Base-by-base conservation (phyloP, 2,797 vertebrate species). In the Hydrocynus forskahlii region DNA sequence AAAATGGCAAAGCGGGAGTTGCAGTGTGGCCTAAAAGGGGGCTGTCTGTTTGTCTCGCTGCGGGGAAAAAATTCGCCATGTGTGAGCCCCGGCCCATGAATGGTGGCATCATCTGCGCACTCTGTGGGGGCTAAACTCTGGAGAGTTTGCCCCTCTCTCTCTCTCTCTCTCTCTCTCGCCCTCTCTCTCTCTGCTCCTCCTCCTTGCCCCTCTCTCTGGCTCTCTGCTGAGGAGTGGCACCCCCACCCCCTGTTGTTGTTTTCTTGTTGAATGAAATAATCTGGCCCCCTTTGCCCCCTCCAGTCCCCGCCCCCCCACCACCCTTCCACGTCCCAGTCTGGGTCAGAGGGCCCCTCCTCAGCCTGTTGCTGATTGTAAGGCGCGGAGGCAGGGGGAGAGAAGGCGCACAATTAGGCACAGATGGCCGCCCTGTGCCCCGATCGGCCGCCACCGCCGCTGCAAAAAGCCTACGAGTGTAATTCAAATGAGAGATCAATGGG, bases 221-320 rank as follows among this genome's bases (percentile, higher is more conserved):
- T 57, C 75, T 84, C 59, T 50, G 67, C 67, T 77, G 71, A 86
- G 69, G 84, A 86, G 86, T 78, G 78, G 70, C 80, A 82, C 71
- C 48, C 78, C 86, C 88, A 91, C 89, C 88, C 92, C 91, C 90
- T 88, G 91, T 92, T 93, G 92, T 94, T 95, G 94, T 94, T 94
- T 94, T 94, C 93, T 93, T 94, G 92, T 92, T 94, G 92, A 95
- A 95, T 94, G 92, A 94, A 94, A 94, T 95, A 94, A 94, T 93
- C 93, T 93, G 89, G 90, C 89, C 91, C 92, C 84, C 75, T 70
- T 87, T 91, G 91, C 90, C 91, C 92, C 89, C 90, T 90, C 88
- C 91, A 89, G 75, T 67, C 72, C 55, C 29, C 90, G 92, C 89
- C 63, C 79, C 55, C 29, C 90, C 92, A 89, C 92, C 90, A 45